phyloP scores from a whole-genome alignment of 1,140 invertebrate genomes.

The Euwallacea similis region DNA sequence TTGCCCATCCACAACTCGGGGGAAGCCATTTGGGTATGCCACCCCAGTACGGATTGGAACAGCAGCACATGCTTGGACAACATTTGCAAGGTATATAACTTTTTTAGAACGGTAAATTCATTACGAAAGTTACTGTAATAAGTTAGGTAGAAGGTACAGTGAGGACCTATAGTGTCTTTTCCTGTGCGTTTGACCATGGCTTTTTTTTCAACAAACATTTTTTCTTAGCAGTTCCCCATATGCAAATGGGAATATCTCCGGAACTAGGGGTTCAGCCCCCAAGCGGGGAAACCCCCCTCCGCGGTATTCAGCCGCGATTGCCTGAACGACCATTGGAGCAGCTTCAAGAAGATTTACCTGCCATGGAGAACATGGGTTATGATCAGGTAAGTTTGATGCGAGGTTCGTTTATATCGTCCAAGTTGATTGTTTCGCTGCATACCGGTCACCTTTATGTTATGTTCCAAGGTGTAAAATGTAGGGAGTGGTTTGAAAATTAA shows the following conservation, averaged over 20 bases:
- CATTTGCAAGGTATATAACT: conserved; percentile 15
- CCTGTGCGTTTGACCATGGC: no score
- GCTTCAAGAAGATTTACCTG: conserved; percentile 53
- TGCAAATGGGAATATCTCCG: conserved; percentile 6
- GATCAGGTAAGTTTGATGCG: conserved; percentile 55
- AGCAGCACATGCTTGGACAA: conserved; percentile 18
- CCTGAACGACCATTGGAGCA: conserved; percentile 43
- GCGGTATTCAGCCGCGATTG: conserved; percentile 46
- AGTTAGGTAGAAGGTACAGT: no score
- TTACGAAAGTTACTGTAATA: no score
- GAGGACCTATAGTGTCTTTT: no score
- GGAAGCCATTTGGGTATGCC: conserved; percentile 12
- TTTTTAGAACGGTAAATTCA: background rate
- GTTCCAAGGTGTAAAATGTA: no score
- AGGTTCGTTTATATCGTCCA: no score
- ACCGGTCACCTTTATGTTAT: no score
- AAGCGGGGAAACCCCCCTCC: conserved; percentile 38
- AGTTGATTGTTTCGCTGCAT: no score
- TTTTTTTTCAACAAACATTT: no score
- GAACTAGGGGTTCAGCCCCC: conserved; percentile 5
- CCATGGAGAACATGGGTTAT: conserved; percentile 72
- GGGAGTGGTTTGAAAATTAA: background rate
- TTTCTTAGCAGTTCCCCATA: conserved; percentile 17
- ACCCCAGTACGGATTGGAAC: conserved; percentile 22
- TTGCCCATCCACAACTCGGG: conserved; percentile 1